Base-by-base conservation (phyloP, 92 coral and sea anemone species). In the Phenganax marumi region DNA sequence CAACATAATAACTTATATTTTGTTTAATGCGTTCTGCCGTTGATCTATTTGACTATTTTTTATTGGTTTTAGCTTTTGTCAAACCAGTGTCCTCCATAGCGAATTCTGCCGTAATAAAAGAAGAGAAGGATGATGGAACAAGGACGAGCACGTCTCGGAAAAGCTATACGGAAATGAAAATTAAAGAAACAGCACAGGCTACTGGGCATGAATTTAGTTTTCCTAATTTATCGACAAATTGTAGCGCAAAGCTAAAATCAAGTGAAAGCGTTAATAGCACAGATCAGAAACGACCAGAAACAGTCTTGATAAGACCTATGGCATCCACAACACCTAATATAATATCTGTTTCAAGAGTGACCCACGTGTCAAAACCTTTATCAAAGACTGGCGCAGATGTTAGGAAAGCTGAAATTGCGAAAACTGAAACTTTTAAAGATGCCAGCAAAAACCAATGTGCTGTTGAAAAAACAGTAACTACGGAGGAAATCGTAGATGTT, bases 61-160 rank as follows among this genome's bases (percentile, higher is more conserved):
- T 24, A 13, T 66, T 12, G 23, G 6, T 66, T 25, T 64, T n/a
- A 66, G 72, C 72, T 66, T 8, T 66, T 66, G 72, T 66, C 6
- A 66, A 66, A 66, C 72, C 72, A 66, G 72, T 66, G 72, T 33
- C 72, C n/a, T 24, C 18, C 50, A 66, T 2, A 66, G 72, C 19
- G 50, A 66, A 4, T 12, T 24, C 17, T 33, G 43, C 5, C 3
- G 43, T 33, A 64, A 22, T 47, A 58, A 58, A 7, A 13, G 65
- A 18, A 64, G 26, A 43, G 70, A 7, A 64, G 14, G 43, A 33
- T 33, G 43, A 5, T 33, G 43, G 43, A 1, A 5, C 46, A 64
- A 0, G 9, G 11, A 12, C n/a, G 65, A 12, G 43, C 18, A 25
- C 8, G 0, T 25, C 72, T 12, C 16, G 43, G 17, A 39, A 19